Conservation (phyloP, 2,113 vertebrate species). For the Semicossyphus pulcher region DNA sequence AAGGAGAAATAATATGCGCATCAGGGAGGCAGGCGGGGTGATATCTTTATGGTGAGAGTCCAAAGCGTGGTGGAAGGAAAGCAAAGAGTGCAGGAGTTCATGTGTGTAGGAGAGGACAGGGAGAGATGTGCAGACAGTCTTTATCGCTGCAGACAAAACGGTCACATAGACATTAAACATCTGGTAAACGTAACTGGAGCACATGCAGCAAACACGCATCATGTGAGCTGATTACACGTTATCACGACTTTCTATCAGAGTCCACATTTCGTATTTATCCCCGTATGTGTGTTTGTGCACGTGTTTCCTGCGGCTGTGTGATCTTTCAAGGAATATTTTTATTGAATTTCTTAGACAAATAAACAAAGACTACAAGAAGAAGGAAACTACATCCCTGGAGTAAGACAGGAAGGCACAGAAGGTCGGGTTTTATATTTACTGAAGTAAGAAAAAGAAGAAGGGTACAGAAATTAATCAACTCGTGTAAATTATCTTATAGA, state of each 20-base stretch:
- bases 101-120: not conserved
- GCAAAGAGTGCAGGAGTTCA: conserved; percentile 10
- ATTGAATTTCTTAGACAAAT: no score
- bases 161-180: conserved; percentile 14
- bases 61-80: conserved; percentile 1
- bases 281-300: no score
- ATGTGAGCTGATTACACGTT: conserved; percentile 10
- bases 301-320: conserved; percentile 14
- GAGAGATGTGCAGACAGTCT: conserved; percentile 3
- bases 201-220: not conserved
- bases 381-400: no score
- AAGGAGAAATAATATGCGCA: conserved; percentile 3
- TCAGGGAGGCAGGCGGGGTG: conserved; percentile 2
- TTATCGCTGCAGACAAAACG: conserved; percentile 11
- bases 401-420: no score
- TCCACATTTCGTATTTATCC: not conserved
- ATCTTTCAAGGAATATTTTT: no score
- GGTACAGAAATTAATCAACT: no score
- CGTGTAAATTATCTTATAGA: no score
- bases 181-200: conserved; percentile 14
- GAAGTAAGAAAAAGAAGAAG: no score
- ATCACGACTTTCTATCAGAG: not conserved
- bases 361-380: no score
- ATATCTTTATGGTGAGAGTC: not conserved
- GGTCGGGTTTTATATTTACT: no score